These are phyloP conservation scores for Colletes gigas DNA, from an alignment of 1,140 invertebrate genomes.

Conservation along the genomic window DNA sequence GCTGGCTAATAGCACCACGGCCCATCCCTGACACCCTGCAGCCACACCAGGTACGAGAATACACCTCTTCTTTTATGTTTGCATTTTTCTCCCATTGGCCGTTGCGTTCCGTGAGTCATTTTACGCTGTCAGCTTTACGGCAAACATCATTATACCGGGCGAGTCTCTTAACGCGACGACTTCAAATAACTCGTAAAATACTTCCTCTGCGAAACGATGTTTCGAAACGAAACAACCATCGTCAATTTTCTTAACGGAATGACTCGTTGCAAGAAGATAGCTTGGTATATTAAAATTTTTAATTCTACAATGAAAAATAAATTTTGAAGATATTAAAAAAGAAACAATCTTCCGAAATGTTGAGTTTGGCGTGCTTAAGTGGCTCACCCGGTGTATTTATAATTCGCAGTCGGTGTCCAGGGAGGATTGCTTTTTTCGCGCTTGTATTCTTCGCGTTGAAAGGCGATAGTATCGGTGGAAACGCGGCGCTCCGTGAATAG, in stretches of 20 bases:
- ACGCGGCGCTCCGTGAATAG: neutral
- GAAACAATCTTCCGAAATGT: too few relatives aligned
- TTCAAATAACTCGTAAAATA: too few relatives aligned
- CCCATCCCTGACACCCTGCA: conserved; percentile 78
- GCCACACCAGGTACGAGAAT: conserved; percentile 74
- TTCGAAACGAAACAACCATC: too few relatives aligned
- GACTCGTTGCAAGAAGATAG: too few relatives aligned
- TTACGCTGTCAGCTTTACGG: neutral
- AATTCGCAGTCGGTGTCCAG: neutral
- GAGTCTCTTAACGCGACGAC: too few relatives aligned
- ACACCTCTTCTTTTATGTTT: conserved; percentile 16
- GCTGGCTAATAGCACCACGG: conserved; percentile 78
- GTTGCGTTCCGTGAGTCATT: conserved; percentile 5
- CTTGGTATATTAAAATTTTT: too few relatives aligned
- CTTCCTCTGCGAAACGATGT: too few relatives aligned
- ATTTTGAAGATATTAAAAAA: too few relatives aligned
- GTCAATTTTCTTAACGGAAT: too few relatives aligned
- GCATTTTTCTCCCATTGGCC: conserved; percentile 3
- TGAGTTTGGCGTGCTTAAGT: too few relatives aligned
- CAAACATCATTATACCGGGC: neutral
- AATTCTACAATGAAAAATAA: too few relatives aligned
- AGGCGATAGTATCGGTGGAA: neutral
- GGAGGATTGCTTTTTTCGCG: too few relatives aligned
- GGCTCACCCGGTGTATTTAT: neutral
- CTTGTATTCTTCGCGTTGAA: neutral